A percentile compares a stretch with the other conserved stretches of the same genome.
These are phyloP conservation scores for Echinarachnius parma DNA, from an alignment of 53 echinoderm and acorn worm genomes.

Conservation along the genomic window DNA sequence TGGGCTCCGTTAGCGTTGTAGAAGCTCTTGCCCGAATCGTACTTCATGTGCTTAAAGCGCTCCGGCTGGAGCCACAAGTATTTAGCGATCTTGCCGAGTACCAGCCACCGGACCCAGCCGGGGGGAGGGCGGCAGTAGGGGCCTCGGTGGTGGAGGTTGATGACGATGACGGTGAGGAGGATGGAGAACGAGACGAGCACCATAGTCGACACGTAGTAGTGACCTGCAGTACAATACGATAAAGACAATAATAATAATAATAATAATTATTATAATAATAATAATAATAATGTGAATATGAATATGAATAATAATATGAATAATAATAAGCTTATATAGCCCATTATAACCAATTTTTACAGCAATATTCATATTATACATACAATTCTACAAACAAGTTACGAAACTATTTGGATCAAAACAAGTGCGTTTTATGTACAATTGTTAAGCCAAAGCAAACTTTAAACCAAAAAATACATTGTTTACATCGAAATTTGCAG, in stretches of 20 bases:
- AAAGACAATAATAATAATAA: not conserved
- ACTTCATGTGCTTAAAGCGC: slow-evolving; percentile 8
- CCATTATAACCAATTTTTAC: too few species aligned
- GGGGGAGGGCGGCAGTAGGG: slow-evolving; percentile 75
- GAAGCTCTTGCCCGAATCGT: slow-evolving; percentile 14
- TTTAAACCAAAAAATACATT: too few species aligned
- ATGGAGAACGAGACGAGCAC: slow-evolving; percentile 92
- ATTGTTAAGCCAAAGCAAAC: too few species aligned
- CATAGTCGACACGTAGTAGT: slow-evolving; percentile 98
- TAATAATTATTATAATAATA: too few species aligned
- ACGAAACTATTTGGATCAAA: too few species aligned
- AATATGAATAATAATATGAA: too few species aligned
- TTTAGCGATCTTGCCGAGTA: slow-evolving; percentile 57
- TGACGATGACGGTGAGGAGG: slow-evolving; percentile 77
- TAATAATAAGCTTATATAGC: too few species aligned
- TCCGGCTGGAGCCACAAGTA: slow-evolving; percentile 56
- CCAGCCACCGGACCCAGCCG: slow-evolving; percentile 51
- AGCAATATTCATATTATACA: too few species aligned
- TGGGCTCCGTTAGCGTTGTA: slow-evolving; percentile 31
- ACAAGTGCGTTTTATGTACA: too few species aligned
- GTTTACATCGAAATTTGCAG: too few species aligned
- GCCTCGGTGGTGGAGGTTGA: slow-evolving; percentile 94
- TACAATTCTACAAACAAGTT: too few species aligned
- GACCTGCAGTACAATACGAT: slow-evolving; percentile 52
- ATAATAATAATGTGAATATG: too few species aligned